These are phyloP conservation scores for Monomorium pharaonis DNA, from an alignment of 1,140 invertebrate genomes.

Conservation along the genomic window DNA sequence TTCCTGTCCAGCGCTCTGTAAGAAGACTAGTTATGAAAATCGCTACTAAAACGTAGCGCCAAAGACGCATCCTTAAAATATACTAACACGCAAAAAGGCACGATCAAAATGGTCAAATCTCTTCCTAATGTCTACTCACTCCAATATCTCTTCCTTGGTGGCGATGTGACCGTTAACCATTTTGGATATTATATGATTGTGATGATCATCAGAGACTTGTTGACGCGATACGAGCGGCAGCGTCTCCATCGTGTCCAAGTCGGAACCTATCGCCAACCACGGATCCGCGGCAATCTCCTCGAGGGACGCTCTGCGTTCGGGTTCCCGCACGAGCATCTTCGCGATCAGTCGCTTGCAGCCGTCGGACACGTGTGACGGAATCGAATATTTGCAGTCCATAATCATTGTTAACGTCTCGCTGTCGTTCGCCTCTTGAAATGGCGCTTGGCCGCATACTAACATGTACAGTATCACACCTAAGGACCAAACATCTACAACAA, in stretches of 20 bases:
- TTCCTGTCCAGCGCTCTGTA: constrained; percentile 96
- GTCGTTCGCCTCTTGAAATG: constrained; percentile 99
- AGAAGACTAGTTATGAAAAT: constrained; percentile 55
- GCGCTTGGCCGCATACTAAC: constrained; percentile 98
- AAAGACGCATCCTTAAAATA: constrained; percentile 45
- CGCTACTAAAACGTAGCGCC: not conserved
- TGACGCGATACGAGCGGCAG: constrained; percentile 93
- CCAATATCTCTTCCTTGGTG: constrained; percentile 96
- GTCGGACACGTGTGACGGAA: constrained; percentile 95
- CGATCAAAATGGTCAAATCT: constrained; percentile 44
- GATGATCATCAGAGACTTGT: constrained; percentile 96
- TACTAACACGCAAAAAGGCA: constrained; percentile 41
- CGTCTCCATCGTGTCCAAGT: constrained; percentile 85
- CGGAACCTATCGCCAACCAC: constrained; percentile 90
- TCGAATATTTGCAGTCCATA: constrained; percentile 99
- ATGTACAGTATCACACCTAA: constrained; percentile 99
- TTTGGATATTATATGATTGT: constrained; percentile 96
- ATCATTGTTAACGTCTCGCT: constrained; percentile 99
- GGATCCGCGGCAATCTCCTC: constrained; percentile 95
- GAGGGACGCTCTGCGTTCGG: constrained; percentile 94
- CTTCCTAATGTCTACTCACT: constrained; percentile 86
- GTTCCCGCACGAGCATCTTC: constrained; percentile 96
- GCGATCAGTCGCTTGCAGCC: constrained; percentile 95
- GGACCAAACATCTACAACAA: constrained; percentile 96
- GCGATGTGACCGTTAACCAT: constrained; percentile 98